Evolutionary conservation across 2,113 vertebrate genomes (phyloP), one percentile per base, ranked within the genome.

Genomic region (Meleagris gallopavo): DNA sequence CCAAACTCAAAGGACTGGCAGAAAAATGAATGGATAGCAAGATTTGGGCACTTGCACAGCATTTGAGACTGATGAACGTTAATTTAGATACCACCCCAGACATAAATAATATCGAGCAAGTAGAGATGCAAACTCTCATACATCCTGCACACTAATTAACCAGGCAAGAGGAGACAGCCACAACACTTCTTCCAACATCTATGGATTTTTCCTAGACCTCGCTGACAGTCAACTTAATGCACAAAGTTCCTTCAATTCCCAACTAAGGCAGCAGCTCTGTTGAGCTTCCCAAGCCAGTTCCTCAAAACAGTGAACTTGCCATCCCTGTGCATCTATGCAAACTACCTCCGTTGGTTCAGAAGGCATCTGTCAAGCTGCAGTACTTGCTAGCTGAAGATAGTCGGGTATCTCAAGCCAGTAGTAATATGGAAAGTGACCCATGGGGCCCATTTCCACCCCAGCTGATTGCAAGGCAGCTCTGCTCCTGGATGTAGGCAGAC

Each of bases 111-210:
- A 83, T 0, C 3, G 50, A 85, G 6, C 32, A 73, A 88, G 10
- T 16, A 69, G 84, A 78, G 24, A 73, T 9, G 41, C 9, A 86
- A 85, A 73, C 10, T 29, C 10, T 72, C 16, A 55, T 60, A 24
- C 16, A 19, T 10, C 4, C 16, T 3, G 2, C 1, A 9, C 12
- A 13, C 1, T 2, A 27, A 15, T 40, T 50, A 32, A 73, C 13
- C 27, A 45, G 5, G 30, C 17, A 48, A 17, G 21, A 83, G 7
- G 5, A 6, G 40, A 82, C 19, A 92, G 71, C 5, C 6, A 57
- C 34, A 89, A 30, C 40, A 75, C 64, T 20, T 60, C 34, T 32
- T 74, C 29, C n/a, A 25, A 43, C 19, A 72, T 16, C 24, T 57
- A 48, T 21, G 76, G 22, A 60, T 45, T 50, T 69, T 80, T 76